Conservation (phyloP, 2,888 invertebrate species). For the Stenchaetothrips biformis region DNA sequence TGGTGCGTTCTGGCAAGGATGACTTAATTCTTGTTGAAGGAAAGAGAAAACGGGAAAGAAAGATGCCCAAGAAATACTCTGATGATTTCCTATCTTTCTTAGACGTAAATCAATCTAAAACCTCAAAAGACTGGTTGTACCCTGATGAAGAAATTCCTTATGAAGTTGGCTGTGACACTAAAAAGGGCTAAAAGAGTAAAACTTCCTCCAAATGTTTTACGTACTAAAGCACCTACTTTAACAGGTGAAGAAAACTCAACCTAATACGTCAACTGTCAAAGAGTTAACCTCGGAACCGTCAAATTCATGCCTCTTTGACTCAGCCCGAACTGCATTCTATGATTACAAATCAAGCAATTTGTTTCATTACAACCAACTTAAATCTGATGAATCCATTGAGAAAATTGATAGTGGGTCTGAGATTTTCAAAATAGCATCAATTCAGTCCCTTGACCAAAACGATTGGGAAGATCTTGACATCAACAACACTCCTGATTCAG, state of each 20-base stretch:
- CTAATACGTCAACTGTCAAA: no score
- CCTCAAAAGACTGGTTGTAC: no score
- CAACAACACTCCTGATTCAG: neutral
- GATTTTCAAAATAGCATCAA: neutral
- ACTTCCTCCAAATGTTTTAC: no score
- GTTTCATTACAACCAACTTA: neutral
- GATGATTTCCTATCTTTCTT: neutral
- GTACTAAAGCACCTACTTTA: no score
- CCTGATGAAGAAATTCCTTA: no score
- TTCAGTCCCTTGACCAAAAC: neutral
- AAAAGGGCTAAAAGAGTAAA: no score
- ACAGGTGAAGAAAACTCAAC: no score
- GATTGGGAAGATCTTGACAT: neutral
- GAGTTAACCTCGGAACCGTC: no score
- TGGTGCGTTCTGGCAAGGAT: neutral
- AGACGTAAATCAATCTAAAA: no score
- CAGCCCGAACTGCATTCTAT: neutral
- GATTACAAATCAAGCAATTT: neutral
- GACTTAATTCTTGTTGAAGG: neutral
- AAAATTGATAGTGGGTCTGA: neutral
- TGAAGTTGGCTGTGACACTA: no score
- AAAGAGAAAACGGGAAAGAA: neutral
- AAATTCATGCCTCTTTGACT: no score
- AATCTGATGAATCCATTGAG: neutral
- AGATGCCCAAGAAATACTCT: neutral